Percentiles rank a stretch among this genome's conserved stretches.
Conservation (phyloP, 2,797 vertebrate genomes). For the Mormyrops boulengeri region DNA sequence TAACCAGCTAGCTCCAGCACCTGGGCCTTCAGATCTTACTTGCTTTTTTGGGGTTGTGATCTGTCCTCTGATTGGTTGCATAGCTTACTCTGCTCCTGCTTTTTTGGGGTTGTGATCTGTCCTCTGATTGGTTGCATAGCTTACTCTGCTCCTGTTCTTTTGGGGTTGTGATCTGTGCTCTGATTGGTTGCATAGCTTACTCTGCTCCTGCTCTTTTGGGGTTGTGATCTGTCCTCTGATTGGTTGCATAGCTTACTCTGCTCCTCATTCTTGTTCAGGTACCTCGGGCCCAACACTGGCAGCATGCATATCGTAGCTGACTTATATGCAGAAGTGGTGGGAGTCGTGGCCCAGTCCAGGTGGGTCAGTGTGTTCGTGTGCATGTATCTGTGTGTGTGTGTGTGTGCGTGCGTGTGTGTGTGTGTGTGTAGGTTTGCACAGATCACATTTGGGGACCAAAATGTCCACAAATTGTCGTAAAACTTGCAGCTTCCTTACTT, state of each 20-base stretch:
- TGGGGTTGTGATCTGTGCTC: neutral
- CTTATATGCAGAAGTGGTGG: conserved; percentile 94
- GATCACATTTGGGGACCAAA: too few species aligned
- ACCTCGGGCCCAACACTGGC: conserved; percentile 94
- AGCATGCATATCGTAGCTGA: conserved; percentile 99
- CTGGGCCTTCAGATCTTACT: neutral
- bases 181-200: conserved; percentile 5
- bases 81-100: neutral
- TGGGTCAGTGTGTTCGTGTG: conserved; percentile 51
- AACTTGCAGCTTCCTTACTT: too few species aligned
- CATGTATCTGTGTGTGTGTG: neutral
- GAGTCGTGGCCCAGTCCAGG: conserved; percentile 94
- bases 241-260: neutral
- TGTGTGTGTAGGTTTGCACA: neutral
- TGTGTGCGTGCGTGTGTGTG: neutral
- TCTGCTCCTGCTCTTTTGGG: neutral
- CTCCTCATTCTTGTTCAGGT: conserved; percentile 56
- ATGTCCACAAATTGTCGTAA: too few species aligned
- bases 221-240: neutral
- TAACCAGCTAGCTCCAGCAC: neutral
- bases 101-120: neutral
- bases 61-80: neutral
- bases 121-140: conserved; percentile 4
- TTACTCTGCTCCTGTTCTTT: neutral
- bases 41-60: neutral